Conservation (phyloP, 1,140 invertebrate genomes). For the Stenopsyche tienmushanensis region DNA sequence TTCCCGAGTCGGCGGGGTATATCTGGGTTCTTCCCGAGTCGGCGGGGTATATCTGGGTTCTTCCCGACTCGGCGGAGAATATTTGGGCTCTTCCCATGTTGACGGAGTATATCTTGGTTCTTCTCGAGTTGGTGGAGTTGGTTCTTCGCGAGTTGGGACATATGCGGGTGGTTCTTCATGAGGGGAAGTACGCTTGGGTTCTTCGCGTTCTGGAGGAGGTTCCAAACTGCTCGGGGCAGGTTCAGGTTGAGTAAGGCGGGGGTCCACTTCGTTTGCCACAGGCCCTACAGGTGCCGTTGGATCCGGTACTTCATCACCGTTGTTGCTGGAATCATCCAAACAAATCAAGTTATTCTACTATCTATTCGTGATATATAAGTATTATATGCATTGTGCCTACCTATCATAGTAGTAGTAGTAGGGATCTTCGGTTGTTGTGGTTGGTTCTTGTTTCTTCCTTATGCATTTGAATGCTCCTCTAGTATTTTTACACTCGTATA, state of each 20-base stretch:
- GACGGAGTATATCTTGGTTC: background rate
- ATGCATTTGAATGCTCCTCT: conserved; percentile 78
- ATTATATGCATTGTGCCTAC: too few relatives aligned
- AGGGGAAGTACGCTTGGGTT: background rate
- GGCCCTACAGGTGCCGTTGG: too few relatives aligned
- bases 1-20: background rate
- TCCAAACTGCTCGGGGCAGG: background rate
- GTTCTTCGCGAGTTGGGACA: background rate
- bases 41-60: background rate
- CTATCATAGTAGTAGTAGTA: conserved; percentile 26
- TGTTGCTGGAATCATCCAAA: too few relatives aligned
- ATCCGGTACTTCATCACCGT: too few relatives aligned
- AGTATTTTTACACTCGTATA: conserved; percentile 79
- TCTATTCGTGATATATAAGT: too few relatives aligned
- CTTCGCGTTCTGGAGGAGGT: conserved; percentile 12
- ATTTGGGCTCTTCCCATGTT: background rate
- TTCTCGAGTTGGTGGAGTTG: background rate
- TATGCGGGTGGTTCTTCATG: conserved; percentile 32
- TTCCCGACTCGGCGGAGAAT: background rate
- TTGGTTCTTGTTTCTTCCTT: conserved; percentile 50
- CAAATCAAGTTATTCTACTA: too few relatives aligned
- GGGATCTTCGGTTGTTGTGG: conserved; percentile 39
- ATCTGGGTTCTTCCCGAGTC: background rate
- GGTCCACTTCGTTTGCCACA: too few relatives aligned
- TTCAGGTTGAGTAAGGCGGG: background rate